These are phyloP conservation scores for Scarus forsteni DNA, from an alignment of 2,797 vertebrate species.

Conservation along the genomic window DNA sequence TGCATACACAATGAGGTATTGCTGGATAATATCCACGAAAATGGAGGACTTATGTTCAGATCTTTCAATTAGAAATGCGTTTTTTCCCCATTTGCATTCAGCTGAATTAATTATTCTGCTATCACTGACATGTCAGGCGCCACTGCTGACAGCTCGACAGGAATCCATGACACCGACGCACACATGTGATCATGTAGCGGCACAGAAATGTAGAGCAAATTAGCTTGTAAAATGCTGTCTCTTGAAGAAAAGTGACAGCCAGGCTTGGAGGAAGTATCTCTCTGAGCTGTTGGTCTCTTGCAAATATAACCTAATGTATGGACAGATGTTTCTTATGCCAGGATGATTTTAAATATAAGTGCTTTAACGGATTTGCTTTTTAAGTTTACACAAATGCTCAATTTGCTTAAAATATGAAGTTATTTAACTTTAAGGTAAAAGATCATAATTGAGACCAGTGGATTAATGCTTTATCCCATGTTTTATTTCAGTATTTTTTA, in stretches of 20 bases:
- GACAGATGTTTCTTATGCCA: too few relatives aligned
- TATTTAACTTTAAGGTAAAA: too few relatives aligned
- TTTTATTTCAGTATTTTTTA: too few relatives aligned
- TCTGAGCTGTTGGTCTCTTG: too few relatives aligned
- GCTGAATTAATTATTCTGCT: conserved; percentile 2
- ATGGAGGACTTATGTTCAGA: conserved; percentile 12
- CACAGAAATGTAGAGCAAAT: neutral
- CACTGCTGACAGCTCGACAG: conserved; percentile 5
- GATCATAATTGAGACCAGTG: too few relatives aligned
- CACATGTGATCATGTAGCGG: neutral
- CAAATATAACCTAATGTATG: too few relatives aligned
- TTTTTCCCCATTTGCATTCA: conserved; percentile 22
- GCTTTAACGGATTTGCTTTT: too few relatives aligned
- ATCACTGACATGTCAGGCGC: neutral
- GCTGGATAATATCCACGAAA: conserved; percentile 7
- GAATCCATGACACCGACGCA: neutral
- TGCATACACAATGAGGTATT: conserved; percentile 3
- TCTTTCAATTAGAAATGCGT: conserved; percentile 13
- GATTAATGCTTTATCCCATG: too few relatives aligned
- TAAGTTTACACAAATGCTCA: too few relatives aligned
- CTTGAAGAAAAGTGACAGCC: neutral
- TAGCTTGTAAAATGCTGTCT: neutral
- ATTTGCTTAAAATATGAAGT: too few relatives aligned
- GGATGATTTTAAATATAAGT: too few relatives aligned
- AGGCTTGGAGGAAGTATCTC: too few relatives aligned